These are phyloP conservation scores for Fissipunctia ypsillon DNA, from an alignment of 2,888 invertebrate species.

Conservation along the genomic window DNA sequence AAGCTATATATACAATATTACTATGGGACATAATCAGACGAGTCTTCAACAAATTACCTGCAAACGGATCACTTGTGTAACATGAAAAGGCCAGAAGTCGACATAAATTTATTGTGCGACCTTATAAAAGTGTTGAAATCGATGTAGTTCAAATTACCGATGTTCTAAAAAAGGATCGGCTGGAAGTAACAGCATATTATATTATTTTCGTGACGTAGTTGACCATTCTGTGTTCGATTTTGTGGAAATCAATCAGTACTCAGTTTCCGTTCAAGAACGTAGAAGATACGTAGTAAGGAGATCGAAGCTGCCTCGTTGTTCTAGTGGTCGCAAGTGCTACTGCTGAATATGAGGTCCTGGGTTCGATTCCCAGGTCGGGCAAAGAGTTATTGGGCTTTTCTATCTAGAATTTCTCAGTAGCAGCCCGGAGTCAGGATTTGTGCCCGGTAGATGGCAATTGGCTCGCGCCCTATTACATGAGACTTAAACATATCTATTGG, in stretches of 20 bases:
- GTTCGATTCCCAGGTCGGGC: background rate
- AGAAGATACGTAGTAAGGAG: background rate
- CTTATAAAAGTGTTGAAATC: conserved; percentile 39
- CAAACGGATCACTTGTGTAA: conserved; percentile 26
- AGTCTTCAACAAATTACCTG: conserved; percentile 29
- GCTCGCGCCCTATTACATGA: too few relatives aligned
- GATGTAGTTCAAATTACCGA: conserved; percentile 42
- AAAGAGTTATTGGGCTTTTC: background rate
- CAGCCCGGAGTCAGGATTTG: too few relatives aligned
- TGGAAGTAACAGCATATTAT: conserved; percentile 4
- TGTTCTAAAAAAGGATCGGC: conserved; percentile 33
- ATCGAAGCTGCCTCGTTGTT: background rate
- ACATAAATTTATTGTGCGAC: conserved; percentile 36
- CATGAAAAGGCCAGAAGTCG: conserved; percentile 28
- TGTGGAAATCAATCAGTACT: conserved; percentile 14
- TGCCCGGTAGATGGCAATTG: too few relatives aligned
- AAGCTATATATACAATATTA: conserved; percentile 13
- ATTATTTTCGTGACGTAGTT: conserved; percentile 26
- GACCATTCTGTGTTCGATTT: background rate
- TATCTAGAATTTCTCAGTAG: background rate
- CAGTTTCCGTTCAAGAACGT: conserved; percentile 1
- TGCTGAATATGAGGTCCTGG: background rate
- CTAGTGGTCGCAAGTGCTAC: background rate
- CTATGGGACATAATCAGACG: conserved; percentile 16
- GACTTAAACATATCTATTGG: background rate